Percentiles rank a stretch among this genome's conserved stretches.
Conservation (phyloP, 2,797 vertebrate genomes). For the Halcyon chelicuti region DNA sequence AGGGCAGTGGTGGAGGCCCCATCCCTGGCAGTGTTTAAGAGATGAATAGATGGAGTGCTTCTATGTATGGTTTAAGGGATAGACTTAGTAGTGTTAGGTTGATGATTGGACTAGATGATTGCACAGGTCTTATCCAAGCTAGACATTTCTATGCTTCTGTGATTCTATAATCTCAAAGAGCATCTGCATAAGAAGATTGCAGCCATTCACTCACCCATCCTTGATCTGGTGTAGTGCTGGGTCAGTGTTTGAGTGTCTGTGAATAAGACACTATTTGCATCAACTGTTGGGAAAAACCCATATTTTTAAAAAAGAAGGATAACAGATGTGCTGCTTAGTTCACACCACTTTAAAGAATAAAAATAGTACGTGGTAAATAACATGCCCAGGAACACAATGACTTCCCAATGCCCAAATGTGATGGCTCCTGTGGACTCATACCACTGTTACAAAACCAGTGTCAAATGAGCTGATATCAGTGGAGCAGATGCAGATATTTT, state of each 20-base stretch:
- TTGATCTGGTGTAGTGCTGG: neutral
- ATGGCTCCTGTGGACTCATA: neutral
- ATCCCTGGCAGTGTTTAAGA: too few relatives aligned
- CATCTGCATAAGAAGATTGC: neutral
- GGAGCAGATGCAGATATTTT: neutral
- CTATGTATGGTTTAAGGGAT: too few relatives aligned
- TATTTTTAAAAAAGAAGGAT: neutral
- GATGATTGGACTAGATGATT: too few relatives aligned
- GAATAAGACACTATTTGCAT: neutral
- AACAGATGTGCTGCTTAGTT: neutral
- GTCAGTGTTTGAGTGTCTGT: neutral
- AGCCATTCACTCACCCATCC: neutral
- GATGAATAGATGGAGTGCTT: too few relatives aligned
- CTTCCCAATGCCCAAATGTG: neutral
- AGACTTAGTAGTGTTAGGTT: too few relatives aligned
- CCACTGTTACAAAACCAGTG: neutral
- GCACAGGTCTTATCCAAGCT: too few relatives aligned
- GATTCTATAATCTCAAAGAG: neutral
- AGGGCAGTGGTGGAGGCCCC: too few relatives aligned
- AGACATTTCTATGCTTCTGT: too few relatives aligned
- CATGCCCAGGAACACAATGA: neutral
- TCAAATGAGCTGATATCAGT: neutral
- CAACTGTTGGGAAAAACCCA: rapidly evolving
- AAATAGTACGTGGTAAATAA: neutral
- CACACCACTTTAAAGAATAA: neutral